Evolutionary conservation across 2,113 vertebrate genomes (phyloP), one percentile per base, ranked within the genome.

Genomic region (Heloderma charlesbogerti): DNA sequence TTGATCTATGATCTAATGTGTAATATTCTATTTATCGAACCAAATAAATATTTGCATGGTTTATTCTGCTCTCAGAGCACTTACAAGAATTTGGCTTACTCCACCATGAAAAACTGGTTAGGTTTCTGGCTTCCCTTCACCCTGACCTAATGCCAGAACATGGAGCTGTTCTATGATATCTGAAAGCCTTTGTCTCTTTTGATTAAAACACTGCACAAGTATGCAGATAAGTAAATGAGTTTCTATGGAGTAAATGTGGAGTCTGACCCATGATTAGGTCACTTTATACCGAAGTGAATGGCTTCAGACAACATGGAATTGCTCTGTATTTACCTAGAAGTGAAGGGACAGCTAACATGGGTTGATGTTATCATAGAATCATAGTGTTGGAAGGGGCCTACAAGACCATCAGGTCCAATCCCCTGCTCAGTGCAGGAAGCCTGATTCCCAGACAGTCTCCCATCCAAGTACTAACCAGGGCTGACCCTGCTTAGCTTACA

Each of bases 31-130:
- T 31, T 84, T 67, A 67, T 67, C 67, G 18, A 5, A 84, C 7
- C 12, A 84, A 84, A 84, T 84, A 84, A 84, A 67, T 84, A 67
- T 45, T 84, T 84, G 15, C 60, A 18, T 67, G 83, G 34, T 83
- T 83, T 83, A 83, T 83, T 40, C 57, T 37, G 54, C 12, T 63
- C 16, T 63, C 54, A 54, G 48, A 81, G n/a, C 34, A 37, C 54
- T 83, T 37, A 12, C 4, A 27, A 27, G 57, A 13, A 84, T 66
- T 66, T 84, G n/a, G 37, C 37, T 84, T 84, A 29, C 13, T 80
- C 78, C 29, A 48, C 34, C 9, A 6, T 13, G 22, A 20, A 80
- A 51, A 79, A 29, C 37, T 67, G 25, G 1, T 67, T 67, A 57
- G 40, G 25, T 71, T 34, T 31, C 40, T 69, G 31, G 25, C 84